Evolutionary conservation across 2,113 vertebrate genomes (phyloP).

Genomic region (Thamnaconus septentrionalis): DNA sequence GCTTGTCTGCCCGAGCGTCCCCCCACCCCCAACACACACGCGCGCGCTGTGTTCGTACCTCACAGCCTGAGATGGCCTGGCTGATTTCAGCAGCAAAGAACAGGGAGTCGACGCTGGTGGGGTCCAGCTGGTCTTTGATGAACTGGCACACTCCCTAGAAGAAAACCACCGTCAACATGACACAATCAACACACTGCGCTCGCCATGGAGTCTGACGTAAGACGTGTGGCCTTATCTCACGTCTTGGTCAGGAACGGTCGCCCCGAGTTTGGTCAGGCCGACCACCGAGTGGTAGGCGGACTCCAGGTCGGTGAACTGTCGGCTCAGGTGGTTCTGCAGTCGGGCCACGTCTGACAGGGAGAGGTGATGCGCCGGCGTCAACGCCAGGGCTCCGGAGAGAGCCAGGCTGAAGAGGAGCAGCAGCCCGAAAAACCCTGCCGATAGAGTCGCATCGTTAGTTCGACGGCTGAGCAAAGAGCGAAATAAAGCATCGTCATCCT

Average conservation of each 20-base stretch:
- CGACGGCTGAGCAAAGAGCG: not conserved
- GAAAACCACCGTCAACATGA: slow-evolving; percentile 2
- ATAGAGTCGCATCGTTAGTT: not conserved
- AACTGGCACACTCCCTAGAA: slow-evolving; percentile 86
- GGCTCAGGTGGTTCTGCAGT: slow-evolving; percentile 81
- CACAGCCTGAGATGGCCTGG: slow-evolving; percentile 85
- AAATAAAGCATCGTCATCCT: not conserved
- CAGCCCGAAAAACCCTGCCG: slow-evolving; percentile 73
- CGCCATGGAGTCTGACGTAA: too few species aligned
- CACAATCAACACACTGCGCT: not conserved
- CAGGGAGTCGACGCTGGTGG: slow-evolving; percentile 86
- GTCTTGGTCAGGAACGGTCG: slow-evolving; percentile 79
- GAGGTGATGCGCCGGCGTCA: slow-evolving; percentile 87
- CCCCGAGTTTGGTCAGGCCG: slow-evolving; percentile 83
- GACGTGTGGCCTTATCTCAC: slow-evolving; percentile 65
- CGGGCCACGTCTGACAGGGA: slow-evolving; percentile 83
- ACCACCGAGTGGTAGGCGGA: slow-evolving; percentile 86
- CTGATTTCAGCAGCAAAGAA: slow-evolving; percentile 92
- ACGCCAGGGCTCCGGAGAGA: slow-evolving; percentile 66
- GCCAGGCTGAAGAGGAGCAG: slow-evolving; percentile 76
- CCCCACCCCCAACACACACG: too few species aligned
- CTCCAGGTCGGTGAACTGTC: slow-evolving; percentile 81
- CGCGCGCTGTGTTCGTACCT: slow-evolving; percentile 73
- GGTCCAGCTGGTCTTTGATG: slow-evolving; percentile 87
- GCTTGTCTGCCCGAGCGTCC: too few species aligned